phyloP scores from a whole-genome alignment of 2,888 invertebrate genomes.

The Escarpia spicata region DNA sequence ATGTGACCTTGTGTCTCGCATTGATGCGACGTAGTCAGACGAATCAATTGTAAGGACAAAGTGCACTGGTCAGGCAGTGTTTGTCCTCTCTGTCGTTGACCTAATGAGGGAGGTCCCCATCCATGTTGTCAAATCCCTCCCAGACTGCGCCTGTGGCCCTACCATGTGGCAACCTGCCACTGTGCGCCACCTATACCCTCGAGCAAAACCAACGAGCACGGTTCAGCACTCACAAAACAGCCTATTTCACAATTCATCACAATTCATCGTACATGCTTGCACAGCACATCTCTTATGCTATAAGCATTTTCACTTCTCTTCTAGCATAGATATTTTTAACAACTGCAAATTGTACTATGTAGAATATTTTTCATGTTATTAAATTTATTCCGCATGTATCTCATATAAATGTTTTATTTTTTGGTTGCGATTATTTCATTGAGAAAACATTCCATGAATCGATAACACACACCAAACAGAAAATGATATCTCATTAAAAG shows the following conservation, averaged over 20 bases:
- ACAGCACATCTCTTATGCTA: no score
- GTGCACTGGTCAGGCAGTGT: neutral
- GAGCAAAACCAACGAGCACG: neutral
- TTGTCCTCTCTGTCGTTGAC: neutral
- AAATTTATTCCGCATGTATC: no score
- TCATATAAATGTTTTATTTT: no score
- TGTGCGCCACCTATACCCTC: neutral
- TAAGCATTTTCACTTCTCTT: no score
- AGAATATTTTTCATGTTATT: no score
- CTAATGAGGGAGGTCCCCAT: neutral
- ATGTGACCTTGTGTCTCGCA: neutral
- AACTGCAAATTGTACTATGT: no score
- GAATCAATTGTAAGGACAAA: neutral
- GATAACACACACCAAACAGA: no score
- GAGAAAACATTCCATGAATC: no score
- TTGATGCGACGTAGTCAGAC: neutral
- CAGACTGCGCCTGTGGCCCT: neutral
- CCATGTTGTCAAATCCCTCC: neutral
- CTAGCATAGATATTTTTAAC: no score
- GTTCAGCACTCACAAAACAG: neutral
- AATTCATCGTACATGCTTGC: neutral
- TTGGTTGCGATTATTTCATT: no score
- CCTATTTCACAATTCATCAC: neutral
- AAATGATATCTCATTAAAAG: no score
- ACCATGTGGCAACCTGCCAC: neutral